These are phyloP conservation scores for Pterocles burchelli DNA, from an alignment of 2,113 vertebrate species.

Conservation along the genomic window DNA sequence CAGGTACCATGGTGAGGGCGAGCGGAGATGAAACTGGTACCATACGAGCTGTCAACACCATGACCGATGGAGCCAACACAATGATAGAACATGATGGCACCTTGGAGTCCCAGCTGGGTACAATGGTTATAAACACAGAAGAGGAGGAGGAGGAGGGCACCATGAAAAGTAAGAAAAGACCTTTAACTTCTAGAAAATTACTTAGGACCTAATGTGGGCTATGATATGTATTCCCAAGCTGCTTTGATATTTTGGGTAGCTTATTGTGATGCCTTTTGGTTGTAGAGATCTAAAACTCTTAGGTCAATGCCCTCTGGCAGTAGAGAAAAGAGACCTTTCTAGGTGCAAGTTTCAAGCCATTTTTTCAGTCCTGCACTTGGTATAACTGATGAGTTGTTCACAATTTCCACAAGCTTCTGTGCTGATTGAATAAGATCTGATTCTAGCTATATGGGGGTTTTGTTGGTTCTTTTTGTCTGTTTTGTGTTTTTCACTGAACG, in stretches of 20 bases:
- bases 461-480: not conserved
- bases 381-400: not conserved
- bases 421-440: not conserved
- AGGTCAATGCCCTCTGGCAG: not conserved
- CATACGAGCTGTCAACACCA: constrained; percentile 80
- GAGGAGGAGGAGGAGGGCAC: constrained; percentile 91
- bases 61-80: constrained; percentile 76
- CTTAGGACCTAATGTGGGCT: not conserved
- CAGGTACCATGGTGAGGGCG: constrained; percentile 90
- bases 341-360: not conserved
- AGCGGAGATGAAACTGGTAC: constrained; percentile 81
- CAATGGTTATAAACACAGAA: constrained; percentile 92
- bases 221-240: not conserved
- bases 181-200: not conserved
- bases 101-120: constrained; percentile 86
- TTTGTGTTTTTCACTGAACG: not conserved
- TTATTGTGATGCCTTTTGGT: not conserved
- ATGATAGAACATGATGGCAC: constrained; percentile 87
- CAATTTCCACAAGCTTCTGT: not conserved
- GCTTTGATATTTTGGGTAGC: not conserved
- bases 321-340: not conserved
- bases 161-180: constrained; percentile 87
- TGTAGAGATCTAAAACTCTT: not conserved
- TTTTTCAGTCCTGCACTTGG: not conserved
- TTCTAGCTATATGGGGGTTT: not conserved